Base-by-base conservation (phyloP, 2,888 invertebrate genomes). In the Ceramica pisi region DNA sequence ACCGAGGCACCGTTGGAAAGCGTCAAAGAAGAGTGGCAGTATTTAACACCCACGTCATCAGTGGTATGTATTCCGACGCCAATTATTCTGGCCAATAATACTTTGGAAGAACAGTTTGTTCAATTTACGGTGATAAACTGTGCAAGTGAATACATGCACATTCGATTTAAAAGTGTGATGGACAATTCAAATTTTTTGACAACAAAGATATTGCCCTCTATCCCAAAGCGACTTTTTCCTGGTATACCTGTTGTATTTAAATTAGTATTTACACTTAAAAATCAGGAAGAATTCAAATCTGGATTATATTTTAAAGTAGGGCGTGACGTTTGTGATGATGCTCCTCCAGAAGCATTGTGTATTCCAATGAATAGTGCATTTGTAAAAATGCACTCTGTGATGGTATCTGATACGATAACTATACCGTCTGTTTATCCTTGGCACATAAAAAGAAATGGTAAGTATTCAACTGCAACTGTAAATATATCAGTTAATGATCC, bases 381-480 rank as follows among this genome's bases (percentile, higher is more conserved):
- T 71, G 72, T 71, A 71, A 73, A 73, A 76, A 46, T 71, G 2
- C 79, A 82, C 73, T 72, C 61, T 3, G 85, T 94, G 57, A 75
- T 74, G 31, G 82, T 94, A 63, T 80, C 92, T 5, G 87, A 92
- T 75, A 82, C 80, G 41, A 86, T 95, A 50, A 77, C 63, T 55
- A 90, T 94, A 69, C 88, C 91, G 19, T 87, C 95, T 6, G 84
- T 87, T 53, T 94, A 93, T 83, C 71, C 87, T 21, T 95, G 95
- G 95, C 92, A 93, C 53, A 78, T 95, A 44, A 90, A 88, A 77
- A 75, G 71, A 26, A 84, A 87, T 35, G 71, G 59, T 64, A 87
- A 86, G 14, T 91, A 90, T 86, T 92, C 94, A 50, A 86, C 80
- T 69, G 89, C 88, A 55, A 60, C 68, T 38, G 56, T 94, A 23